These are phyloP conservation scores for Oryzias melastigma DNA, from an alignment of 2,113 vertebrate species.

Conservation along the genomic window DNA sequence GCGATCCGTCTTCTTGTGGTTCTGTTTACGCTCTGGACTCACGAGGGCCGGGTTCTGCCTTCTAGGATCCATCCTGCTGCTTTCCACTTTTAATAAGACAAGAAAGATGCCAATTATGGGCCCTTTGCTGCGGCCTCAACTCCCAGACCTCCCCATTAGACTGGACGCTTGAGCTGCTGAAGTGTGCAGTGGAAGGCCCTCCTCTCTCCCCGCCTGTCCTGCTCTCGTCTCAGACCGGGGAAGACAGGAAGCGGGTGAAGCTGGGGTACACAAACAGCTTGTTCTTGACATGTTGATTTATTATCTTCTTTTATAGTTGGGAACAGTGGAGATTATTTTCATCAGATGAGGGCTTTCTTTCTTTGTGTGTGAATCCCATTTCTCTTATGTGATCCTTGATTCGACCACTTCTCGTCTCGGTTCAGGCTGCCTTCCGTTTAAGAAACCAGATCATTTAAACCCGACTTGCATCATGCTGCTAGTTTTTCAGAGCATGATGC, in stretches of 20 bases:
- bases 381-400: not conserved
- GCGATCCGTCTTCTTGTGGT: constrained; percentile 20
- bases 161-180: constrained; percentile 67
- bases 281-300: constrained; percentile 49
- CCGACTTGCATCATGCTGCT: not conserved
- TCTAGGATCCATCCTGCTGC: constrained; percentile 56
- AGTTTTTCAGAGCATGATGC: not conserved
- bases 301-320: constrained; percentile 27
- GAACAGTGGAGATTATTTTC: not conserved
- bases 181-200: constrained; percentile 44
- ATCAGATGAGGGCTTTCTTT: not conserved
- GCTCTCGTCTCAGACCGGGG: constrained; percentile 5
- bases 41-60: constrained; percentile 57
- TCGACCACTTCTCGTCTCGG: not conserved
- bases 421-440: not conserved
- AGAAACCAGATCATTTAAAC: not conserved
- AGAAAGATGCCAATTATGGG: constrained; percentile 79
- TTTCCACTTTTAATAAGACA: constrained; percentile 75
- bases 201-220: constrained; percentile 25
- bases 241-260: not conserved
- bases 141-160: constrained; percentile 74
- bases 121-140: constrained; percentile 65
- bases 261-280: constrained; percentile 15
- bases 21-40: constrained; percentile 57
- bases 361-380: too few species aligned